A percentile compares a stretch with the other conserved stretches of the same genome.
Evolutionary conservation across 1,140 invertebrate genomes (phyloP).

Genomic region (Drosophila chauvacae): DNA sequence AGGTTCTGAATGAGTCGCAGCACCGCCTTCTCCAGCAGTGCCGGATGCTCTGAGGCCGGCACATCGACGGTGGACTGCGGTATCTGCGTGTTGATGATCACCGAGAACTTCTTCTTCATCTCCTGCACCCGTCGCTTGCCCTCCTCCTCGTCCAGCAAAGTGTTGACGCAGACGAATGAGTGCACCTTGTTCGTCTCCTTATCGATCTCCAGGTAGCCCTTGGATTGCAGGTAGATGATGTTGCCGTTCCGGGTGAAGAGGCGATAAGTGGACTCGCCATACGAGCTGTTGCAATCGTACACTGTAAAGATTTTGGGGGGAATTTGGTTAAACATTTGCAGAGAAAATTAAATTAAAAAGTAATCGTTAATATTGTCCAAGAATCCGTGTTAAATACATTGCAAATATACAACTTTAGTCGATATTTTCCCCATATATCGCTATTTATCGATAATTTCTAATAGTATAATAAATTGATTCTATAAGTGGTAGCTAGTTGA

Average conservation of each 20-base stretch:
- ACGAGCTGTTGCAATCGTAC: constrained; percentile 90
- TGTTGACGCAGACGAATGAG: constrained; percentile 94
- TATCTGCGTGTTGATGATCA: constrained; percentile 85
- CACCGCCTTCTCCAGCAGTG: constrained; percentile 88
- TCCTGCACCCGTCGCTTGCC: constrained; percentile 88
- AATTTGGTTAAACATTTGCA: constrained; percentile 18
- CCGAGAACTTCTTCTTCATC: constrained; percentile 90
- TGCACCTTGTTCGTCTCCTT: constrained; percentile 89
- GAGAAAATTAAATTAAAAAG: background rate
- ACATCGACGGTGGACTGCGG: constrained; percentile 85
- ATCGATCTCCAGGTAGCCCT: constrained; percentile 91
- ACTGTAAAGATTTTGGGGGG: constrained; percentile 86
- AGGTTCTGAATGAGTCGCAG: constrained; percentile 88
- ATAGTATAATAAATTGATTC: too few relatives aligned
- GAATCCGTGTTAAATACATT: background rate
- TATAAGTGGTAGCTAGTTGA: too few relatives aligned
- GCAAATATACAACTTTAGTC: background rate
- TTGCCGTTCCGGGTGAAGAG: constrained; percentile 91
- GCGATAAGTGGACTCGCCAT: constrained; percentile 92
- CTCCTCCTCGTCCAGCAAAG: constrained; percentile 89
- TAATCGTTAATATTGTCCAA: background rate
- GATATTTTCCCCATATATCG: background rate
- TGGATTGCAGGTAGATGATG: constrained; percentile 92
- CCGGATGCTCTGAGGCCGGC: constrained; percentile 87
- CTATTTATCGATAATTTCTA: background rate